Base-by-base conservation (phyloP, 2,797 vertebrate species). In the Antennarius maculatus region DNA sequence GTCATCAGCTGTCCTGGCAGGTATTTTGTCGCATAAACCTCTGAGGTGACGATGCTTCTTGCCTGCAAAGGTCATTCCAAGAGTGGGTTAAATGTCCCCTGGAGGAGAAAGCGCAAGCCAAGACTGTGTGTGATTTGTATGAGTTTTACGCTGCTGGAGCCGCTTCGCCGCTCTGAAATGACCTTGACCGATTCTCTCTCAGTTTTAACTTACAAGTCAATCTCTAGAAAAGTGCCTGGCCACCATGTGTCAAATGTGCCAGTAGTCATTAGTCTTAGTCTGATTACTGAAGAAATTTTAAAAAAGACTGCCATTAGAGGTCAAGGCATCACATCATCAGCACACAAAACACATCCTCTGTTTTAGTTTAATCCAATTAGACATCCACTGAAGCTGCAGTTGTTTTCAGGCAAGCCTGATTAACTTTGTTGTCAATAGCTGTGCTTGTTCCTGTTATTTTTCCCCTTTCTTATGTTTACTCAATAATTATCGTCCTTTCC, bases 331-430 rank as follows among this genome's bases (percentile, higher is more conserved):
- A 86, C 87, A 87, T 81, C 84, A 89, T 66, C 81, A 76, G 73
- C 79, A 80, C 77, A 83, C 79, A 76, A 84, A 86, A 85, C 76
- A 79, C 80, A 89, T 88, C 84, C 75, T 84, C 83, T 83, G 86
- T 90, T 89, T 91, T 90, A 83, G 80, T 89, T 91, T 91, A 91
- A 92, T 91, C 88, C 84, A 92, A 91, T 92, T 90, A 90, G 88
- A 89, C 89, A 90, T 84, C 83, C 88, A 85, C 79, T 89, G 88
- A 89, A 88, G 87, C 88, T 82, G 86, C 71, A 71, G 80, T 87
- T 90, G 87, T 91, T 90, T 88, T 89, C 72, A 72, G 80, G 72
- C 84, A 92, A 86, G 90, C 77, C 76, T 88, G 88, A 91, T 93
- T 91, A 89, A 88, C 82, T 86, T 85, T 88, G 84, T 87, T 85